Evolutionary conservation across 2,113 vertebrate genomes (phyloP), one percentile per base, ranked within the genome.

Genomic region (Bufo bufo): DNA sequence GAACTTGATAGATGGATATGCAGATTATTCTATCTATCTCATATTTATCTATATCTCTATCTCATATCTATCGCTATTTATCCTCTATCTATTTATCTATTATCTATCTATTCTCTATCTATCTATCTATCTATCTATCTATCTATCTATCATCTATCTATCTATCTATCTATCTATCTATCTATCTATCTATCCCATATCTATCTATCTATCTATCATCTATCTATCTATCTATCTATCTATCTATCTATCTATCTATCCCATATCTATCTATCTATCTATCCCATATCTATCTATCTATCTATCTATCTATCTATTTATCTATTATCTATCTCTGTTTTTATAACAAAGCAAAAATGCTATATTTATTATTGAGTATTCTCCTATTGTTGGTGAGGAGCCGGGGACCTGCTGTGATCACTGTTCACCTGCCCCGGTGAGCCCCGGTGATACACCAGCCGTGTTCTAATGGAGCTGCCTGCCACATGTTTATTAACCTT

Each of bases 401-500:
- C 17, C n/a, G 17, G 77, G 23, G 4, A 8, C 33, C 52, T 58
- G 77, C 19, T 58, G 4, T 58, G 77, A 6, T 58, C 77, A 58
- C 77, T 56, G 43, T 19, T 16, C 54, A 54, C 20, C 72, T 75
- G 56, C 56, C 23, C 61, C 23, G 9, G 81, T 72, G 50, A 72
- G 8, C 11, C 61, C 59, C 19, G 43, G 59, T 54, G 23, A 45
- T 56, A 16, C 52, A 56, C n/a, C 66, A 84, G n/a, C 82, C 54
- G 19, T 84, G 82, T 58, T 72, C 50, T 56, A 45, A 72, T 74
- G 82, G 66, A 71, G 82, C 74, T 79, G 85, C 74, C 59, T 86
- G 59, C 75, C 74, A 86, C 77, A 79, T 86, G 85, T 86, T 86
- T 86, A 86, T 86, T 79, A 86, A 86, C 85, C 85, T 86, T 79